A percentile compares a stretch with the other conserved stretches of the same genome.
phyloP scores from a whole-genome alignment of 1,140 invertebrate genomes.

The Chionoecetes opilio region DNA sequence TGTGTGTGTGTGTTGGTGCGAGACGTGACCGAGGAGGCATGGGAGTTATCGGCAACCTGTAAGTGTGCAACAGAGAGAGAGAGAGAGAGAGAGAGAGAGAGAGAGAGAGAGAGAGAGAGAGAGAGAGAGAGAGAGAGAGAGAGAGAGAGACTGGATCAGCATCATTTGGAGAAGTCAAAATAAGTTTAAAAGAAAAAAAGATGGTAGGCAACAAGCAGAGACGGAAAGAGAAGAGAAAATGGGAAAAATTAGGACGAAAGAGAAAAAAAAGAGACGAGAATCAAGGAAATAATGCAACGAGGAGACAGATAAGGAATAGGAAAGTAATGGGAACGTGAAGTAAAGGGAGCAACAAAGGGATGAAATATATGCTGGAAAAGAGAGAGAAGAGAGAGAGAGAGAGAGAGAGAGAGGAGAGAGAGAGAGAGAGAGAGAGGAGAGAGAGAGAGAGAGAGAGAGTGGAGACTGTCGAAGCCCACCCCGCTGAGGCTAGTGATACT shows the following conservation, averaged over 20 bases:
- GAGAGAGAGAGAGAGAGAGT: neutral
- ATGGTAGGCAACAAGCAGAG: neutral
- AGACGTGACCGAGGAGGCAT: neutral
- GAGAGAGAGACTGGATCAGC: neutral
- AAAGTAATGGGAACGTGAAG: too few species aligned
- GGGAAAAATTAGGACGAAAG: neutral
- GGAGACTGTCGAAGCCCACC: too few species aligned
- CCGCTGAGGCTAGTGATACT: too few species aligned
- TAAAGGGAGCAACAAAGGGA: too few species aligned
- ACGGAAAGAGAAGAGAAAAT: too few species aligned
- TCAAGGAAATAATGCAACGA: too few species aligned
- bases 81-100: conserved; percentile 28
- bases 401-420: too few species aligned
- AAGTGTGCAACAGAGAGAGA: conserved; percentile 41
- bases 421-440: too few species aligned
- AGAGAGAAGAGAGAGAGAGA: neutral
- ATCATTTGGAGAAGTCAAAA: neutral
- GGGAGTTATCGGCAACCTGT: neutral
- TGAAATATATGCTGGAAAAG: neutral
- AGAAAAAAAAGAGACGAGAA: too few species aligned
- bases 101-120: neutral
- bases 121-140: conserved; percentile 6
- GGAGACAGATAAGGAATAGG: too few species aligned
- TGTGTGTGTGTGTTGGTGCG: too few species aligned
- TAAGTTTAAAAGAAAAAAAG: neutral